Base-by-base conservation (phyloP, 2,113 vertebrate species). In the Sapajus apella region DNA sequence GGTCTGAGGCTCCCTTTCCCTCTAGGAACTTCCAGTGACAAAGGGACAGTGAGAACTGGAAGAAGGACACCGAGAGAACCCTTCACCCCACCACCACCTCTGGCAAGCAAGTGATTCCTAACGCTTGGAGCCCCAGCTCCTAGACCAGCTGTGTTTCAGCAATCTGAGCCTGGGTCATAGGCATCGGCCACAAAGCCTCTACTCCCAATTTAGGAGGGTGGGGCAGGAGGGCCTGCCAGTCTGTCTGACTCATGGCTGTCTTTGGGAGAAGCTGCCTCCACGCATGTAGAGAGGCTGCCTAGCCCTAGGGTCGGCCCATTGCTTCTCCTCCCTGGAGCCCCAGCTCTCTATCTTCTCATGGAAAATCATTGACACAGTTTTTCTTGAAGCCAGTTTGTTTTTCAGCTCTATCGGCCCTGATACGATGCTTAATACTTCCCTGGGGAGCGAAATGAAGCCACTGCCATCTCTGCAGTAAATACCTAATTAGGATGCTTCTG, bases 381-480 rank as follows among this genome's bases (percentile, higher is more conserved):
- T 95, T 96, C 92, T 91, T 40, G 64, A 66, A 64, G 87, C 84
- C 3, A 50, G 72, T 85, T 97, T 98, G 97, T 98, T 98, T 98
- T 98, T 91, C 97, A 94, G 87, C 85, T 77, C 88, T 88, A 72
- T 90, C 0, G 4, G 90, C 61, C 81, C 66, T 95, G 81, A 95
- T 96, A 91, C 25, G 82, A 70, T 86, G 90, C 68, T 93, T 97
- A 95, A 97, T 72, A 88, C 35, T 90, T 86, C 96, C 88, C 94
- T 8, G 23, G 72, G 97, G 93, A 90, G 47, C 84, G 30, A 45
- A 70, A 94, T 70, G 90, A 96, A 95, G 87, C 58, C 82, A 8
- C 66, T 97, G 95, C 83, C 89, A 58, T 97, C 81, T 87, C 95
- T 45, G n/a, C 94, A 86, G 96, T 98, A 98, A 98, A 98, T 97